Conservation (phyloP, 2,888 invertebrate species). For the Eurois occulta region DNA sequence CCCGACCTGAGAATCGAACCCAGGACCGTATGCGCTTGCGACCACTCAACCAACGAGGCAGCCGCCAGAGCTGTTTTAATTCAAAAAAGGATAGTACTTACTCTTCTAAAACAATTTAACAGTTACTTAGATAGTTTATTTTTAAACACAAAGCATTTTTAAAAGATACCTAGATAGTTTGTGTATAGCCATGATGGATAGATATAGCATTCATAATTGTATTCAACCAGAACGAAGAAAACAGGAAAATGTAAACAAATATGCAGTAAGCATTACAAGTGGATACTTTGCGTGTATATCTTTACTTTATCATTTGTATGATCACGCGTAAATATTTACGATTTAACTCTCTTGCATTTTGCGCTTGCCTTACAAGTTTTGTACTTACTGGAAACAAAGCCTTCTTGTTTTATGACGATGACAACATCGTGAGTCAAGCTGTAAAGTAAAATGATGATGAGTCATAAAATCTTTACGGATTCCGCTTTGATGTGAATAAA, state of each 20-base stretch:
- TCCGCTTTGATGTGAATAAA: background rate
- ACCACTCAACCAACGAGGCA: background rate
- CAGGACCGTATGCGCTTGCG: too few species aligned
- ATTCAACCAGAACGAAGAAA: background rate
- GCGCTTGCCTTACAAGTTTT: background rate
- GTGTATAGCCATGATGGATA: too few species aligned
- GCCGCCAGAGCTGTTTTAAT: background rate
- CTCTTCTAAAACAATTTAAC: background rate
- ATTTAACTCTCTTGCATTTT: conserved; percentile 7
- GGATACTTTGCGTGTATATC: conserved; percentile 1
- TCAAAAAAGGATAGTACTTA: background rate
- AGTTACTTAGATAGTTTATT: background rate
- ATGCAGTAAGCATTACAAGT: conserved; percentile 6
- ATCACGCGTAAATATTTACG: conserved; percentile 34
- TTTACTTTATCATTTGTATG: conserved; percentile 19
- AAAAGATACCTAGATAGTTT: background rate
- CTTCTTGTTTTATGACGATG: conserved; percentile 7
- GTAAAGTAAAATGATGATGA: conserved; percentile 4
- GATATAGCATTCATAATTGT: background rate
- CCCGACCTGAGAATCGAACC: too few species aligned
- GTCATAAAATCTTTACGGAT: conserved; percentile 17
- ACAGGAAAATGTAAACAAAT: conserved; percentile 23
- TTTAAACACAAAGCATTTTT: background rate
- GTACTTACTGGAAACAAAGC: background rate
- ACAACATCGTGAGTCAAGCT: background rate